Conservation (phyloP, 2,888 invertebrate genomes). For the Heliconius erato region DNA sequence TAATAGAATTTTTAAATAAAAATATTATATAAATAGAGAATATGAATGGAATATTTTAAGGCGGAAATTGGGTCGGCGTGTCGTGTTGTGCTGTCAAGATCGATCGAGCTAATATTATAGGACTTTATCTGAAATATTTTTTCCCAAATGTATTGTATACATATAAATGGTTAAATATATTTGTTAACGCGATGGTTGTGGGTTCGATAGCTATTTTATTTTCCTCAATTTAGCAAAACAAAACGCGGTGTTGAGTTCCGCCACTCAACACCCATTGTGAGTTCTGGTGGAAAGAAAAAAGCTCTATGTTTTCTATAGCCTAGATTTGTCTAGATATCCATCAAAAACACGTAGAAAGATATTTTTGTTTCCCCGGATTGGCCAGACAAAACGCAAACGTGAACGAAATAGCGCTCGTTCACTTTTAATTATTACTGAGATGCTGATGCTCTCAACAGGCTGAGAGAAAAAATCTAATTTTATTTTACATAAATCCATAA, state of each 20-base stretch:
- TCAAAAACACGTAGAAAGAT: no score
- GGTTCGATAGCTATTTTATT: neutral
- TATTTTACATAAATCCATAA: no score
- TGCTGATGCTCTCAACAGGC: no score
- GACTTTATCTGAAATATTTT: neutral
- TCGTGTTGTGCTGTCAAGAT: constrained; percentile 17
- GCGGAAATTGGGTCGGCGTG: constrained; percentile 29
- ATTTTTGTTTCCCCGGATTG: no score
- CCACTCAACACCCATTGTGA: no score
- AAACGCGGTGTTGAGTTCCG: neutral
- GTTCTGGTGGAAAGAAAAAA: no score
- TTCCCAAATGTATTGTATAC: neutral
- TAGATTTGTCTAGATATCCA: no score
- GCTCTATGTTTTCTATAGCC: no score
- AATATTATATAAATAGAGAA: constrained; percentile 20
- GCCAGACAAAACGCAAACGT: no score
- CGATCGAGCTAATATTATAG: neutral
- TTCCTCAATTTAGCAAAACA: neutral
- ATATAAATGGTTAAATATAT: neutral
- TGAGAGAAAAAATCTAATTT: no score
- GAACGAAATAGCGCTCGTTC: no score
- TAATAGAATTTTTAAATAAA: constrained; percentile 18
- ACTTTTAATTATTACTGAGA: no score
- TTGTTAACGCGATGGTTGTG: neutral
- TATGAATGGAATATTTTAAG: constrained; percentile 25